These are phyloP conservation scores for Clarias laeviceps DNA, from an alignment of 2,797 vertebrate species.

Conservation along the genomic window DNA sequence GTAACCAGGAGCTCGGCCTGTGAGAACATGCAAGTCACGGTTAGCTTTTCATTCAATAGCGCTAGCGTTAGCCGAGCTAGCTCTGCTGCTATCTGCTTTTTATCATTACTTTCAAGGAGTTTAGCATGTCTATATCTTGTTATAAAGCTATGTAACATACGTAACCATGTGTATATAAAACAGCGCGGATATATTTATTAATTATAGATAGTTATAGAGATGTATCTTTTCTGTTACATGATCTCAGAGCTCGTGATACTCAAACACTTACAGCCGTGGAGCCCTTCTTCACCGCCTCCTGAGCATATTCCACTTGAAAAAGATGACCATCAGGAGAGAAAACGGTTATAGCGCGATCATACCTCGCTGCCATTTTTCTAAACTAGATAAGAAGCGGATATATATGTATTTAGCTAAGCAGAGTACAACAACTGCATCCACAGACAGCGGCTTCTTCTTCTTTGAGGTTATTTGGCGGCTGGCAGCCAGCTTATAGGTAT, in stretches of 20 bases:
- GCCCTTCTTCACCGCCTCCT: constrained; percentile 89
- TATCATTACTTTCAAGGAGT: neutral
- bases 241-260: constrained; percentile 8
- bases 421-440: constrained; percentile 22
- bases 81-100: neutral
- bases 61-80: constrained; percentile 4
- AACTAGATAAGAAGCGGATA: constrained; percentile 22
- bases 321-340: constrained; percentile 89
- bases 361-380: constrained; percentile 80
- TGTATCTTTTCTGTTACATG: neutral
- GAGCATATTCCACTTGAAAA: constrained; percentile 90
- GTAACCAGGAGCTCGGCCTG: neutral
- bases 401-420: neutral
- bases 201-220: too few relatives aligned
- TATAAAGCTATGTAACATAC: neutral
- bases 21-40: constrained; percentile 65
- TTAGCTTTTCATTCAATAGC: constrained; percentile 54
- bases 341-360: constrained; percentile 88
- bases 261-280: constrained; percentile 82
- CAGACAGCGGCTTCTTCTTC: neutral
- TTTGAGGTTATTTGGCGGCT: too few relatives aligned
- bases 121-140: neutral
- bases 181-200: neutral
- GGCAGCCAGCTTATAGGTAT: too few relatives aligned
- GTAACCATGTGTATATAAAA: too few relatives aligned